Conservation (phyloP, 2,797 vertebrate genomes). For the Varecia variegata region DNA sequence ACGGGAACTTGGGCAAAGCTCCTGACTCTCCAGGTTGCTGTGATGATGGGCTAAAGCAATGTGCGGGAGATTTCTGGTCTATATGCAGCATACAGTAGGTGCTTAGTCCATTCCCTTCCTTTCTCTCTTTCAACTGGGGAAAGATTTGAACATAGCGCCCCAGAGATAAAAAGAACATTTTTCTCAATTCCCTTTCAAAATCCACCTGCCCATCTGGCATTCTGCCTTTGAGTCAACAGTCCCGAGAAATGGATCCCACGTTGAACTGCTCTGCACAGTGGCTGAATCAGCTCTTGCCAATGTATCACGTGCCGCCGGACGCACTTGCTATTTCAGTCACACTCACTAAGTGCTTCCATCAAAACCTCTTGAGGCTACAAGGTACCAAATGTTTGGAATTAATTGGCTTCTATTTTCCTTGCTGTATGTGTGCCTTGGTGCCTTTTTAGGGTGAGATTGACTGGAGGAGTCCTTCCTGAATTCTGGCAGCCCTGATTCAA, state of each 20-base stretch:
- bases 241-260: neutral
- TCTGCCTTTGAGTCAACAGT: neutral
- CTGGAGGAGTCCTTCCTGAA: constrained; percentile 76
- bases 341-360: constrained; percentile 67
- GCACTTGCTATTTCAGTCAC: constrained; percentile 54
- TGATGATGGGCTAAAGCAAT: fast-evolving
- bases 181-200: neutral
- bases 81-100: fast-evolving
- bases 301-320: neutral
- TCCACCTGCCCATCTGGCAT: neutral
- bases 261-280: too few species aligned
- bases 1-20: neutral
- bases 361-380: constrained; percentile 78
- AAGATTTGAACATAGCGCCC: neutral
- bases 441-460: constrained; percentile 77
- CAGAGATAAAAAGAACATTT: neutral
- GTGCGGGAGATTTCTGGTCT: neutral
- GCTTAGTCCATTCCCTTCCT: neutral
- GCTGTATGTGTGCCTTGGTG: constrained; percentile 69
- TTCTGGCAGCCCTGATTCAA: constrained; percentile 61
- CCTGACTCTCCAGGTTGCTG: neutral
- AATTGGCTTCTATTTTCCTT: constrained; percentile 80
- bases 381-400: constrained; percentile 80
- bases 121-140: neutral
- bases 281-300: neutral